Base-by-base conservation (phyloP, 2,797 vertebrate species). In the Danio choprae region DNA sequence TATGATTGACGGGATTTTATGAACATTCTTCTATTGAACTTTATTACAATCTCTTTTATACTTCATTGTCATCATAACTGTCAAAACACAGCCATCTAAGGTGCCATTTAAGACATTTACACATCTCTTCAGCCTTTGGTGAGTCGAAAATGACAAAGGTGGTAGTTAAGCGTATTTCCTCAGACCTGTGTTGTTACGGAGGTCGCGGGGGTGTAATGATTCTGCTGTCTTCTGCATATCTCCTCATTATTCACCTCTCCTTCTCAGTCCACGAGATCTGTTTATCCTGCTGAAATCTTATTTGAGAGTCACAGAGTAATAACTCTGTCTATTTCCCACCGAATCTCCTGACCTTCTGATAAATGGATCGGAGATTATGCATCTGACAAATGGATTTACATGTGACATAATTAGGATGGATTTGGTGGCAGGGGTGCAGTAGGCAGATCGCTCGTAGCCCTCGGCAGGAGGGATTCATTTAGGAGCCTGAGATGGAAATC, bases 341-440 rank as follows among this genome's bases (percentile, higher is more conserved):
- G 38, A 71, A 64, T 81, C 68, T 70, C 77, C 15, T 84, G 78
- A 77, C 71, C 78, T 81, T 79, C 43, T 74, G 72, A 84, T 83
- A 80, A 83, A 80, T 55, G 40, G 62, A 83, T 87, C 43, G 46
- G 74, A 81, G 81, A 83, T 80, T 83, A 83, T 62, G 20, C 74
- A 74, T 58, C 74, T 86, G 84, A 82, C 79, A 83, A 87, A 87
- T 86, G 76, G 81, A 79, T 81, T 82, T 86, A 84, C 73, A 65
- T 77, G 81, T 53, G 81, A 70, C 83, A 81, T 81, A 84, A 87
- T 83, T 79, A 84, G 68, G 83, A 84, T 81, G 76, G 83, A 86
- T 84, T 81, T 80, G 76, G 83, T 80, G 68, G 53, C 79, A 81
- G 70, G 40, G 63, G 77, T 51, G 75, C 22, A 59, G 59, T 58